Evolutionary conservation across 37 sponge, comb jelly and placozoan genomes (phyloP), one percentile per base, ranked within the genome.

Genomic region (Mnemiopsis leidyi): DNA sequence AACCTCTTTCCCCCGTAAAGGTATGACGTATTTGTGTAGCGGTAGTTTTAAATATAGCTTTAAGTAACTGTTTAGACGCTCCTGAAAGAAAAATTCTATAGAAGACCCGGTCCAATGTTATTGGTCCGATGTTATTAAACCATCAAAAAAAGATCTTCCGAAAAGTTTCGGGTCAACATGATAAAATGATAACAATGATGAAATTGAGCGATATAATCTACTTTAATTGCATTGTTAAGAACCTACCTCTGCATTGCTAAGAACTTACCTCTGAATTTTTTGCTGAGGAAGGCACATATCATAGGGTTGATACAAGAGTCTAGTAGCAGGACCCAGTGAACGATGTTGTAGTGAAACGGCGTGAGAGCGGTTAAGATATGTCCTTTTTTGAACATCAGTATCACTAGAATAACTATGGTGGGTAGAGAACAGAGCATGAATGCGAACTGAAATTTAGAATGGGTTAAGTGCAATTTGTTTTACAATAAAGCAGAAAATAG

Each of bases 241-340:
- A n/a, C n/a, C n/a, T n/a, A n/a, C n/a, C n/a, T n/a, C n/a, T n/a
- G n/a, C n/a, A n/a, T n/a, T n/a, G n/a, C n/a, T n/a, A n/a, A n/a
- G n/a, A n/a, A n/a, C n/a, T 13, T 21, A 85, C 90, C 61, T 85
- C 90, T 85, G 90, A 85, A 85, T 21, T 85, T 85, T 37, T 85
- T 85, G 48, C 90, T 85, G 61, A 85, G 90, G 48, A 85, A 85
- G 25, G 90, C 90, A 23, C 90, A 85, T 16, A 85, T 26, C 61
- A 85, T 85, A 20, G 90, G 90, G 30, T 85, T 85, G 40, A 85
- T 29, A 85, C 90, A 85, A 2, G 90, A 39, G 1, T 33, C 90
- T 35, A 85, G 35, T 23, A 85, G 48, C 26, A 85, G 61, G 9
- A 85, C 90, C 90, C 90, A 85, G 35, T 85, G 90, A 3, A 85